Percentiles rank a stretch among this genome's conserved stretches.
Evolutionary conservation across 2,113 vertebrate genomes (phyloP).

Genomic region (Candoia aspera): DNA sequence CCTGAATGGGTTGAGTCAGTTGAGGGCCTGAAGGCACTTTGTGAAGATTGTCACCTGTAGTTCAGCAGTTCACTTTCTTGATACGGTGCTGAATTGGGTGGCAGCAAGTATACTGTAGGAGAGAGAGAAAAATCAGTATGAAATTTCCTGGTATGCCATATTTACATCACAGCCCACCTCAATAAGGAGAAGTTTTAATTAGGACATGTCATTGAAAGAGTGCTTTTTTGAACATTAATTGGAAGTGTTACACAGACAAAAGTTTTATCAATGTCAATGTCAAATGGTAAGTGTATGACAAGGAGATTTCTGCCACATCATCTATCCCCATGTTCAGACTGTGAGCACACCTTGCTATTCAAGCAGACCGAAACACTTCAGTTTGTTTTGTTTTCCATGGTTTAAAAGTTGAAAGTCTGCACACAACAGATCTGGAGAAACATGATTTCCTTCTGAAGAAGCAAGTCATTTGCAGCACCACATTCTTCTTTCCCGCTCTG

Average conservation of each 20-base stretch:
- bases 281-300: background rate
- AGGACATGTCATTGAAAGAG: background rate
- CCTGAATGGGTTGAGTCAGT: background rate
- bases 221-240: background rate
- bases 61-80: background rate
- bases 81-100: background rate
- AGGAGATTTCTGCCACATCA: background rate
- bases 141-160: background rate
- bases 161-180: background rate
- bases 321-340: background rate
- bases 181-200: background rate
- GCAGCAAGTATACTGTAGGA: background rate
- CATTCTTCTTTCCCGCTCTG: slow-evolving; percentile 1
- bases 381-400: background rate
- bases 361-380: background rate
- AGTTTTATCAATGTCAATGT: background rate
- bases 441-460: background rate
- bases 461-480: background rate
- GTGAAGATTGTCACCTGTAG: background rate
- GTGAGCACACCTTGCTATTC: background rate
- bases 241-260: background rate
- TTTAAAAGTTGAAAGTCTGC: background rate
- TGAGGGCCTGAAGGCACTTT: background rate
- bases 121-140: background rate
- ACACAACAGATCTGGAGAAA: background rate